These are phyloP conservation scores for Conistra vaccinii DNA, from an alignment of 2,888 invertebrate genomes.

Conservation along the genomic window DNA sequence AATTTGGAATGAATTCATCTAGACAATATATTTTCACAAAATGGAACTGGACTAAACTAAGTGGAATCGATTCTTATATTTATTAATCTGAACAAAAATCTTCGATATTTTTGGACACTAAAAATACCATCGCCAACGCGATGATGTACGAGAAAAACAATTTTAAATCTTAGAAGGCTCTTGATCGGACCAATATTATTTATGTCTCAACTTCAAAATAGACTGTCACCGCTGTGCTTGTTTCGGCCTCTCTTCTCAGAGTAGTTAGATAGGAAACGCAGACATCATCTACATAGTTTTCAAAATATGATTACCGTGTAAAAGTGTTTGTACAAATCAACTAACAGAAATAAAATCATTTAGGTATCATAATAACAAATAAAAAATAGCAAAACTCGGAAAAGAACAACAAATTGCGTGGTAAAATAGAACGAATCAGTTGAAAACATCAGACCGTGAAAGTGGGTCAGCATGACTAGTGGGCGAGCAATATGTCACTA, in stretches of 20 bases:
- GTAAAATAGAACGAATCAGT: constrained; percentile 21
- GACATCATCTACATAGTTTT: too few species aligned
- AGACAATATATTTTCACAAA: background rate
- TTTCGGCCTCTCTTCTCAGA: too few species aligned
- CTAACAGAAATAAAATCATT: too few species aligned
- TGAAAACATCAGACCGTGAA: constrained; percentile 38
- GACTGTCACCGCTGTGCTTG: too few species aligned
- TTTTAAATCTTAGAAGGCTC: background rate
- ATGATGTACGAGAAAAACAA: constrained; percentile 1
- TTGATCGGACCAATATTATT: too few species aligned
- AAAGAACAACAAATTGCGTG: constrained; percentile 20
- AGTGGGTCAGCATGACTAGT: constrained; percentile 47
- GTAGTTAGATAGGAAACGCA: too few species aligned
- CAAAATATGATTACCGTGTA: too few species aligned
- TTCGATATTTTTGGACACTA: background rate
- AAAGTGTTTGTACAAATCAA: too few species aligned
- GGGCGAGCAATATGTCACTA: constrained; percentile 52
- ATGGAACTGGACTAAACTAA: background rate
- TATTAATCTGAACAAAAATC: background rate
- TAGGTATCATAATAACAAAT: background rate
- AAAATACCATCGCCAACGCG: background rate
- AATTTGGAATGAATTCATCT: background rate
- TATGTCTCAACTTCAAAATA: too few species aligned
- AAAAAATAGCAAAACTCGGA: background rate
- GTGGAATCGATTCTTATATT: background rate